Percentiles rank a stretch among this genome's conserved stretches.
Conservation (phyloP, 2,888 invertebrate species). For the Thysanoteuthis rhombus region DNA sequence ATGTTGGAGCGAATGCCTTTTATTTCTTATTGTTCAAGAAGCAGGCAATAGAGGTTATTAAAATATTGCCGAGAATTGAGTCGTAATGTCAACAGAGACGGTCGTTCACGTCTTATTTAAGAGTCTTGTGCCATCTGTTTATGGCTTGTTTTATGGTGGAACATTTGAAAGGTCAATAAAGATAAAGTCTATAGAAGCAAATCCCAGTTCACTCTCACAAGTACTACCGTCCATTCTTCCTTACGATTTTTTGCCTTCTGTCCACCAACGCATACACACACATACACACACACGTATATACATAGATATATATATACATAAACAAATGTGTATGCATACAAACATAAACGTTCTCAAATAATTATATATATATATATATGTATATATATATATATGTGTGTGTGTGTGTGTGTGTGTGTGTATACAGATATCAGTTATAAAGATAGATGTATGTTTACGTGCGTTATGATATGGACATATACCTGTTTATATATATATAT, state of each 20-base stretch:
- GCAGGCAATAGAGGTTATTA: not conserved
- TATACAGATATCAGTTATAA: too few species aligned
- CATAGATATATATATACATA: not conserved
- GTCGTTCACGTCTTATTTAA: not conserved
- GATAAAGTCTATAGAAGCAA: not conserved
- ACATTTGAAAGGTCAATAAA: conserved; percentile 12
- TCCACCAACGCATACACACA: not conserved
- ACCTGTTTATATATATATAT: not conserved
- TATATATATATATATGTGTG: not conserved
- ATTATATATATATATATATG: not conserved
- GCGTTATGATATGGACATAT: too few species aligned
- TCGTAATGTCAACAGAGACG: not conserved
- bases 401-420: not conserved
- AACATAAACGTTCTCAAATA: not conserved
- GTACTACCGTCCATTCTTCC: not conserved
- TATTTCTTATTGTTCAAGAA: not conserved
- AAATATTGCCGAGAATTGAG: conserved; percentile 1
- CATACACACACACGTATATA: not conserved
- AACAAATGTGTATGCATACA: not conserved
- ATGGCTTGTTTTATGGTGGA: not conserved
- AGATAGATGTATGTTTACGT: too few species aligned
- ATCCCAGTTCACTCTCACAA: too few species aligned
- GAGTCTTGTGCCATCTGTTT: not conserved
- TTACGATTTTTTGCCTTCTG: not conserved
- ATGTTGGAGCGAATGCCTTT: too few species aligned